Conservation (phyloP, 2,888 invertebrate genomes). For the Vesta saturnalis region DNA sequence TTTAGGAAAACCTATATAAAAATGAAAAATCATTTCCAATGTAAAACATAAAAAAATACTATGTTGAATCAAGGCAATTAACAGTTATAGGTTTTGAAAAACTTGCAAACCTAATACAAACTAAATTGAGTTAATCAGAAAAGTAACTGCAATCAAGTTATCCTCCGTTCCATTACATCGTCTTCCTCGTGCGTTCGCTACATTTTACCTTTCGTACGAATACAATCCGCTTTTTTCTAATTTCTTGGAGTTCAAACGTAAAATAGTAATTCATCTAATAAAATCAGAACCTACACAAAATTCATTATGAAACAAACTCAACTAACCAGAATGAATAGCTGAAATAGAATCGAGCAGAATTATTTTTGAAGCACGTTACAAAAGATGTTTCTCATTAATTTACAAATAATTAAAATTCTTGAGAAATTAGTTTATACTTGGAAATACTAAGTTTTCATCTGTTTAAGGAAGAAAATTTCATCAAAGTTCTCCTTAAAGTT, state of each 20-base stretch:
- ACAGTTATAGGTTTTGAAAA: not conserved
- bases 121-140: conserved; percentile 1
- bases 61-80: conserved; percentile 1
- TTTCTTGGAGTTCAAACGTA: not conserved
- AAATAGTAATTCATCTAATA: not conserved
- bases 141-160: conserved; percentile 9
- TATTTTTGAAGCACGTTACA: too few relatives aligned
- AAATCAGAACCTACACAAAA: not conserved
- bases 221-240: not conserved
- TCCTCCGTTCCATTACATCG: conserved; percentile 9
- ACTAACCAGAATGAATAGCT: too few relatives aligned
- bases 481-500: too few relatives aligned
- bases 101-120: not conserved
- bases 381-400: too few relatives aligned
- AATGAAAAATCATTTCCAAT: too few relatives aligned
- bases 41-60: too few relatives aligned
- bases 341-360: too few relatives aligned
- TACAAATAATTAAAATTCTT: too few relatives aligned
- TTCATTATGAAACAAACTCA: not conserved
- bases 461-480: too few relatives aligned
- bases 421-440: too few relatives aligned
- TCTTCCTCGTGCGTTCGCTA: not conserved
- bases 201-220: not conserved
- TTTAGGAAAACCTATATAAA: too few relatives aligned
- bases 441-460: too few relatives aligned